These are phyloP conservation scores for Seira sanloemensis DNA, from an alignment of 2,888 invertebrate genomes.

Conservation along the genomic window DNA sequence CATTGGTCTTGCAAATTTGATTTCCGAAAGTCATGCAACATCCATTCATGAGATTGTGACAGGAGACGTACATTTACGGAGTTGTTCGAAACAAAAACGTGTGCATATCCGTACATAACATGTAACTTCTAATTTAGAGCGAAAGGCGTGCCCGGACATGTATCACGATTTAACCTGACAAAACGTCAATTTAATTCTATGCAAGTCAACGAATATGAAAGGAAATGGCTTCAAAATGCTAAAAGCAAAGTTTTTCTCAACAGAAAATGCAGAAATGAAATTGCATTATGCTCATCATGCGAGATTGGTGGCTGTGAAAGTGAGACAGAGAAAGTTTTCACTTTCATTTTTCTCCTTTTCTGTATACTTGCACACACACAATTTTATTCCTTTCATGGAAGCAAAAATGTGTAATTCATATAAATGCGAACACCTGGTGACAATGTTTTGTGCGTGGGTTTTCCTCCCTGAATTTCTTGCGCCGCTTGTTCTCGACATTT, in stretches of 20 bases:
- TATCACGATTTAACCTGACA: conserved; percentile 59
- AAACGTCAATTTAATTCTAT: conserved; percentile 57
- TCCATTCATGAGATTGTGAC: conserved; percentile 3
- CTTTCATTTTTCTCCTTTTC: conserved; percentile 27
- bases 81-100: not conserved
- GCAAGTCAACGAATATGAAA: conserved; percentile 39
- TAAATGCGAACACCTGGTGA: conserved; percentile 50
- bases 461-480: too few species aligned
- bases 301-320: not conserved
- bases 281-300: not conserved
- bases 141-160: conserved; percentile 39
- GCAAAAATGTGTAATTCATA: not conserved
- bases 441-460: conserved; percentile 4
- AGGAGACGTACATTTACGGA: not conserved
- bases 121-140: conserved; percentile 45
- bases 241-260: conserved; percentile 51
- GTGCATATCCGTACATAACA: not conserved
- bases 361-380: too few species aligned
- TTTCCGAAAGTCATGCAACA: not conserved
- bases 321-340: not conserved
- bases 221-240: conserved; percentile 24
- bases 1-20: not conserved
- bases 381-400: not conserved
- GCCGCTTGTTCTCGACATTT: too few species aligned
- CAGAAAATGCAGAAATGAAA: conserved; percentile 1